Evolutionary conservation across 2,888 invertebrate species (phyloP).

Genomic region (Leucoptera coffeella): DNA sequence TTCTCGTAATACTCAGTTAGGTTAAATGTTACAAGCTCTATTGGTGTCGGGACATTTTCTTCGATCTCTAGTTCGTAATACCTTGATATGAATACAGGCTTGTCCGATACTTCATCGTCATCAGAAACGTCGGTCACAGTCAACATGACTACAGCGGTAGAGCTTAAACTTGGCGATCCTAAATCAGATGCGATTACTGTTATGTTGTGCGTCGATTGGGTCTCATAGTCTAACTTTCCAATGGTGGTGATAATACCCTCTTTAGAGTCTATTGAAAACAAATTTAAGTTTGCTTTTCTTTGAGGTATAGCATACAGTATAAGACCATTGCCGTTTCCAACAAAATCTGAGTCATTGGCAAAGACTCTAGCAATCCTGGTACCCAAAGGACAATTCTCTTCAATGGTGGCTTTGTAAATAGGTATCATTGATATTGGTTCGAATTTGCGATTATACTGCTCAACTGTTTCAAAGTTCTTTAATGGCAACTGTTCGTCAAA

Average conservation of each 20-base stretch:
- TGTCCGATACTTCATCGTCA: conserved; percentile 36
- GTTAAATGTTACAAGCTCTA: conserved; percentile 70
- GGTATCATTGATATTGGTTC: conserved; percentile 56
- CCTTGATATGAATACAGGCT: conserved; percentile 56
- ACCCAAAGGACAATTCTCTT: conserved; percentile 71
- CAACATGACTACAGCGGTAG: conserved; percentile 67
- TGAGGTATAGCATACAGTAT: conserved; percentile 71
- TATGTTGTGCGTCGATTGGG: conserved; percentile 61
- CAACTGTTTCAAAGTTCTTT: conserved; percentile 39
- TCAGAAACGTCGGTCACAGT: conserved; percentile 63
- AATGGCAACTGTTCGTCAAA: conserved; percentile 59
- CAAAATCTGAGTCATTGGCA: conserved; percentile 81
- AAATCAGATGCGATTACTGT: conserved; percentile 80
- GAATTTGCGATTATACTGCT: conserved; percentile 43
- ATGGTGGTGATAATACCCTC: conserved; percentile 77
- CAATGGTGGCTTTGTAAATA: conserved; percentile 68
- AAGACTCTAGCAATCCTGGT: conserved; percentile 67
- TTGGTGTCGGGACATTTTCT: conserved; percentile 73
- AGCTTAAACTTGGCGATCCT: conserved; percentile 75
- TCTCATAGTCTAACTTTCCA: conserved; percentile 66
- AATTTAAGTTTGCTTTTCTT: conserved; percentile 52
- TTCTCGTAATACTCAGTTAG: conserved; percentile 61
- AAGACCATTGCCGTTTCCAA: conserved; percentile 82
- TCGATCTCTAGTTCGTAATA: conserved; percentile 79
- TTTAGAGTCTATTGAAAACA: conserved; percentile 79